These are phyloP conservation scores for Meloidogyne hapla DNA, from an alignment of 1,140 invertebrate species.

Conservation along the genomic window DNA sequence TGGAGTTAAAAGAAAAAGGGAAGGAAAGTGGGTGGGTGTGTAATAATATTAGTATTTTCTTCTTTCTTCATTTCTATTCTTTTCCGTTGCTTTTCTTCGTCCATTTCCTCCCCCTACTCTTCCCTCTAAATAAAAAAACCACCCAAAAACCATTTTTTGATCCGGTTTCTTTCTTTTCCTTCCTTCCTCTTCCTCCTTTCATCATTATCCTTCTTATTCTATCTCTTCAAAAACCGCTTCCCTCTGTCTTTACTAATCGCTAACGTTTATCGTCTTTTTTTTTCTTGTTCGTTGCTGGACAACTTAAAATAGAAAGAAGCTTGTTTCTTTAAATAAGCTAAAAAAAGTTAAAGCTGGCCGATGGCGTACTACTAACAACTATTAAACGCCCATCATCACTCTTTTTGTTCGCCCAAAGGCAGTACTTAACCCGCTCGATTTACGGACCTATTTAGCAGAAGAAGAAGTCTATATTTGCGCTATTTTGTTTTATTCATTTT, in stretches of 20 bases:
- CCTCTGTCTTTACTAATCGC: neutral
- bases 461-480: neutral
- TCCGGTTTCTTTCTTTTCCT: neutral
- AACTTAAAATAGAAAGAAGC: neutral
- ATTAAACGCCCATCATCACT: conserved; percentile 81
- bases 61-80: neutral
- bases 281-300: neutral
- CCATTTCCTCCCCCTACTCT: neutral
- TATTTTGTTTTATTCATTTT: neutral
- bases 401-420: conserved; percentile 70
- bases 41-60: too few species aligned
- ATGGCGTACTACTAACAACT: too few species aligned
- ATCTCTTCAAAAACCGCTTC: neutral
- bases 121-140: neutral
- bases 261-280: neutral
- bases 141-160: neutral
- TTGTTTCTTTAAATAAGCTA: neutral
- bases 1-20: neutral
- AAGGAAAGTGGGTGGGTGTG: too few species aligned
- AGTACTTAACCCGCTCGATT: conserved; percentile 5
- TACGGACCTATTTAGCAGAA: conserved; percentile 5
- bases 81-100: too few species aligned
- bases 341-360: conserved; percentile 3
- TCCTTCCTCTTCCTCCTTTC: neutral
- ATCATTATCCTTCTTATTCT: neutral